Base-by-base conservation (phyloP, 2,888 invertebrate genomes). In the Myopa testacea region DNA sequence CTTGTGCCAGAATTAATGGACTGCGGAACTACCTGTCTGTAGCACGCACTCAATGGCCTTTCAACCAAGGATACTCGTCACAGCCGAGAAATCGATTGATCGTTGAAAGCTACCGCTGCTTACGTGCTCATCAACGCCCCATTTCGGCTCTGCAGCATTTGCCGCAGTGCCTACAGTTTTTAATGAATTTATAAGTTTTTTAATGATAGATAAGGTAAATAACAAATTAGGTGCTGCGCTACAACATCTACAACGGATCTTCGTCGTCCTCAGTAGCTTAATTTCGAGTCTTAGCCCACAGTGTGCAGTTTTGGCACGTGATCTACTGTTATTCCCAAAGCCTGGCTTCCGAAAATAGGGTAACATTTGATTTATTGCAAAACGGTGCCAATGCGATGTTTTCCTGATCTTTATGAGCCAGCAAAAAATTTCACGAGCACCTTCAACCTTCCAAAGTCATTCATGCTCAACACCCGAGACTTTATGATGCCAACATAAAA, bases 1-100 rank as follows among this genome's bases (percentile, higher is more conserved):
- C 85, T 84, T 85, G 85, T 84, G 85, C 85, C 85, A 84, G 80
- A 81, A 79, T 81, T 79, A 82, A 81, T 69, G 58, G 40, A 63
- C 60, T 52, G 12, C 65, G 55, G 71, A 71, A 73, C 73, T 62
- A 73, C 40, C 60, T 62, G 52, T 58, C 75, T 38, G 37, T n/a
- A 14, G 55, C 58, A 37, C 65, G 37, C n/a, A 26, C 62, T 58
- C n/a, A n/a, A n/a, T 10, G 62, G 62, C 62, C 26, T 63, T 63
- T 19, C 26, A 34, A n/a, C 62, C 7, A 63, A 26, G 7, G 26
- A 19, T 10, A 34, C n/a, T n/a, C 58, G 62, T 34, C 40, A 50
- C 50, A 34, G 65, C 63, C 26, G 40, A 58, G 52, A 63, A 55
- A 67, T 75, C 75, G 75, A 75, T 78, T 78, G 84, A 83, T 84